phyloP scores from a whole-genome alignment of 2,888 invertebrate species.

The Meteorus colon region DNA sequence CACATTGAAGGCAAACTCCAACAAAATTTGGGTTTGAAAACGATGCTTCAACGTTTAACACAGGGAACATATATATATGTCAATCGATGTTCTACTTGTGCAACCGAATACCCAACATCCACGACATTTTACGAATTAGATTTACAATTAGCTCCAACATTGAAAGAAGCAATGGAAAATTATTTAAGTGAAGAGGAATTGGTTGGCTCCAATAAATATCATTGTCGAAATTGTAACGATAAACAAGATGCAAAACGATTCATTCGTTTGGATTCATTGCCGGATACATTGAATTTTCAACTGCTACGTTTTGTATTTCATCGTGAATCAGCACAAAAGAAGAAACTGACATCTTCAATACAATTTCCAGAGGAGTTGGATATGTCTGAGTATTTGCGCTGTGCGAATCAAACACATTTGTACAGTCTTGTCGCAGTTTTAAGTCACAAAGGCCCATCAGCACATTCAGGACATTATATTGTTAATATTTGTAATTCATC shows the following conservation, averaged over 20 bases:
- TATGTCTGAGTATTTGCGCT: conserved; percentile 74
- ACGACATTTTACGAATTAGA: conserved; percentile 79
- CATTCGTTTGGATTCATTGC: conserved; percentile 75
- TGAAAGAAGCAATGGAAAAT: conserved; percentile 75
- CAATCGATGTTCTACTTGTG: conserved; percentile 75
- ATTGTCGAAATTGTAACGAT: conserved; percentile 75
- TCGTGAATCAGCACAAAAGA: conserved; percentile 76
- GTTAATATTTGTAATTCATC: conserved; percentile 72
- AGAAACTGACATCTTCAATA: conserved; percentile 77
- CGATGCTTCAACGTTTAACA: conserved; percentile 65
- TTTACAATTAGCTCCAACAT: conserved; percentile 76
- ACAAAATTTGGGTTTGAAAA: conserved; percentile 63
- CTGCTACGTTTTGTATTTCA: conserved; percentile 79
- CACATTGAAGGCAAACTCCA: conserved; percentile 76
- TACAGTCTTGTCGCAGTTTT: conserved; percentile 80
- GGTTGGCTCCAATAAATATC: conserved; percentile 77
- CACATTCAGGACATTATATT: conserved; percentile 81
- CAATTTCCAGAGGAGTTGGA: conserved; percentile 78
- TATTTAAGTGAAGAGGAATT: conserved; percentile 77
- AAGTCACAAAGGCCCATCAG: conserved; percentile 79
- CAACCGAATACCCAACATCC: conserved; percentile 74
- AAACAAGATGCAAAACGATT: conserved; percentile 77
- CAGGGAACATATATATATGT: conserved; percentile 70
- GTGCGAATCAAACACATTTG: conserved; percentile 64
- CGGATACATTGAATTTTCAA: conserved; percentile 78